Percentiles rank a stretch among this genome's conserved stretches.
phyloP scores from a whole-genome alignment of 1,140 invertebrate genomes.

The Goniozus legneri region DNA sequence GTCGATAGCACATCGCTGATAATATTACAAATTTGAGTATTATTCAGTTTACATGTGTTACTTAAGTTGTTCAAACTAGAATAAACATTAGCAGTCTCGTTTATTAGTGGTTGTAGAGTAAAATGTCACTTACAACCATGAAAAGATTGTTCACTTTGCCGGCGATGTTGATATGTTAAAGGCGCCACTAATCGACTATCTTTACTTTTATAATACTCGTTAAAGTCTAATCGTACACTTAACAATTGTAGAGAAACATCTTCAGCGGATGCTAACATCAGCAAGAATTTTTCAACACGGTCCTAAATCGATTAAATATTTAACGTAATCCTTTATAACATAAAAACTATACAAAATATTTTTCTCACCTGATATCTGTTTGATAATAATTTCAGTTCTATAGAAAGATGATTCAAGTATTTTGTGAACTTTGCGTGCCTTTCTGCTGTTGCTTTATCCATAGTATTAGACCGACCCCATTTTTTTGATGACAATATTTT shows the following conservation, averaged over 20 bases:
- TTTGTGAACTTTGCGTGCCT: conserved; percentile 62
- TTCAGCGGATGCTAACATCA: conserved; percentile 71
- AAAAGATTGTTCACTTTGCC: conserved; percentile 57
- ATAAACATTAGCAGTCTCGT: conserved; percentile 1
- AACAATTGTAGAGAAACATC: conserved; percentile 82
- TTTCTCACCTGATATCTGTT: conserved; percentile 60
- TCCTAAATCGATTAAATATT: conserved; percentile 53
- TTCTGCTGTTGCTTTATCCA: conserved; percentile 57
- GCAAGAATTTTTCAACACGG: conserved; percentile 73
- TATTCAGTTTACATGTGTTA: conserved; percentile 6
- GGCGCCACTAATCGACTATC: conserved; percentile 72
- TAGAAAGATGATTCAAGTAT: conserved; percentile 60
- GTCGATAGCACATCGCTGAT: too few species aligned
- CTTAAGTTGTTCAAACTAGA: conserved; percentile 1
- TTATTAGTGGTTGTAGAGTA: not conserved
- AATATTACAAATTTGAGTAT: too few species aligned
- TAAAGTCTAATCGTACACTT: conserved; percentile 87
- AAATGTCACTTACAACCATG: conserved; percentile 41
- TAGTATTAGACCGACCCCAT: conserved; percentile 30
- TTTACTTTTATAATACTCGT: conserved; percentile 81
- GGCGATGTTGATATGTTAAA: conserved; percentile 69
- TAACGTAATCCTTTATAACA: conserved; percentile 1
- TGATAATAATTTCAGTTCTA: conserved; percentile 64
- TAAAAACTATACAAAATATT: not conserved
- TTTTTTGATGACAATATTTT: conserved; percentile 50